Evolutionary conservation across 2,797 vertebrate genomes (phyloP), one percentile per base, ranked within the genome.

Genomic region (Platalea minor): DNA sequence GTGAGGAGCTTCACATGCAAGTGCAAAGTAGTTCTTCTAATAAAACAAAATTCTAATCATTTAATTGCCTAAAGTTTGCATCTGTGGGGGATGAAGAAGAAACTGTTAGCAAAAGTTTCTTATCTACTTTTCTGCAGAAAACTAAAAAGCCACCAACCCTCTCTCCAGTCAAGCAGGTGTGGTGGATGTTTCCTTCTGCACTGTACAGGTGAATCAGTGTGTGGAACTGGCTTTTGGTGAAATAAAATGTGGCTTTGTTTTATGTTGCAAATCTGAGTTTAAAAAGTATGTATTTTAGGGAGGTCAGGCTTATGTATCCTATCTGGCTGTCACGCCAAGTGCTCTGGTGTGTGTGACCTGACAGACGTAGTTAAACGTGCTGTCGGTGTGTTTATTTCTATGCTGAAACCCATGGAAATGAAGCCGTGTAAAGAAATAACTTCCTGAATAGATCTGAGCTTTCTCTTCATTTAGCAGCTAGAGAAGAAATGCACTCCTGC

Each of bases 121-220:
- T 86, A 43, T 31, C 57, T 95, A 13, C 88, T 95, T 94, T 68
- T 90, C 91, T 82, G 78, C 94, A 93, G 91, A 94, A 93, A 85
- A 10, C 64, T 80, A 78, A 92, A 94, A 84, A 88, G 56, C 53
- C 75, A 88, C 70, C 54, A 94, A 12, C 43, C 33, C 51, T 79
- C 39, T 41, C 75, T 87, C 11, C 87, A 74, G 85, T 31, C 79
- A 70, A 43, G 60, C 81, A 93, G 57, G 68, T 93, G 80, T 81
- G 64, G 72, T 82, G 72, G 82, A 83, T 95, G 72, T 92, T 93
- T 91, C 60, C 72, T 85, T 63, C 91, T 89, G 60, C 70, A 80
- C 48, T 10, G 18, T 41, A 39, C 89, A 82, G 87, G 91, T 94
- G 89, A 92, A 92, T 89, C 63, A 39, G 37, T n/a, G 76, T 83